phyloP scores from a whole-genome alignment of 2,797 vertebrate genomes.

The Vespertilio murinus region DNA sequence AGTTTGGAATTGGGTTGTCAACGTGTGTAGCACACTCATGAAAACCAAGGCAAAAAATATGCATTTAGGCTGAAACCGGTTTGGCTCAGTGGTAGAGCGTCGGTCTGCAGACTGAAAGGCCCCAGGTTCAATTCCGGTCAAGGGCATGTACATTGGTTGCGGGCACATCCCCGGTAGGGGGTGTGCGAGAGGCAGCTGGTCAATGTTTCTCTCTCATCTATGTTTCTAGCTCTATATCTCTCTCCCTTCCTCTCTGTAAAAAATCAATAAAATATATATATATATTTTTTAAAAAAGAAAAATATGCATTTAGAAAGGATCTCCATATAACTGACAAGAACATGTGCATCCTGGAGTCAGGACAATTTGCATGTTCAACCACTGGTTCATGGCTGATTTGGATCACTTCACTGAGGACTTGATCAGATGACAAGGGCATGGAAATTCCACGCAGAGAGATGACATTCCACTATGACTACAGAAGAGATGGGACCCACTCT shows the following conservation, averaged over 20 bases:
- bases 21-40: slow-evolving; percentile 69
- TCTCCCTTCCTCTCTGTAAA: no score
- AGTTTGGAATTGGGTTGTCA: slow-evolving; percentile 58
- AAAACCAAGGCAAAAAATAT: slow-evolving; percentile 79
- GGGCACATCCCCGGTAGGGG: no score
- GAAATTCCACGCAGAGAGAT: slow-evolving; percentile 62
- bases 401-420: slow-evolving; percentile 61
- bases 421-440: slow-evolving; percentile 5
- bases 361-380: slow-evolving; percentile 60
- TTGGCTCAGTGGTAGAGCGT: no score
- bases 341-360: slow-evolving; percentile 61
- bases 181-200: no score
- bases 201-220: no score
- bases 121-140: no score
- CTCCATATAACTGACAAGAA: slow-evolving; percentile 72
- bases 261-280: no score
- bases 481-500: neutral
- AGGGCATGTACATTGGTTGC: no score
- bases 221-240: no score
- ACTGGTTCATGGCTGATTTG: slow-evolving; percentile 38
- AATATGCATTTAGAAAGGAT: slow-evolving; percentile 76
- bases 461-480: slow-evolving; percentile 42
- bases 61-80: no score
- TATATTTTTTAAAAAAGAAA: no score
- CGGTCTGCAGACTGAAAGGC: no score